phyloP scores from a whole-genome alignment of 64 coral and sea anemone genomes.

The Actinia tenebrosa region DNA sequence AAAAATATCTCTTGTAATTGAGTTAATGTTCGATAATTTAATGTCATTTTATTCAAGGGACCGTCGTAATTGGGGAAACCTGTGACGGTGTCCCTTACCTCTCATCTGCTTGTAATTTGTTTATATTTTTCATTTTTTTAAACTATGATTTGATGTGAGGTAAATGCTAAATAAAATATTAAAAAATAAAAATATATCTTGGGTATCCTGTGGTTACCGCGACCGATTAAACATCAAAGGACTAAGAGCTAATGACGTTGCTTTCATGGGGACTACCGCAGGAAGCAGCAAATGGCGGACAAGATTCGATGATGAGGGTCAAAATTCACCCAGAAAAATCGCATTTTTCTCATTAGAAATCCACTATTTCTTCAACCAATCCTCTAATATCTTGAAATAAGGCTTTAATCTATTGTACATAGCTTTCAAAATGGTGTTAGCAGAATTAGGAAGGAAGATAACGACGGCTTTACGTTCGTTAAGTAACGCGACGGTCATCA shows the following conservation, averaged over 20 bases:
- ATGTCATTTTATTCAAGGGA: no score
- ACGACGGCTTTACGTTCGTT: slow-evolving; percentile 92
- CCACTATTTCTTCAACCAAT: neutral
- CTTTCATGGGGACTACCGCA: slow-evolving; percentile 49
- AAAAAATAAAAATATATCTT: neutral
- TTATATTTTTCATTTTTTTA: no score
- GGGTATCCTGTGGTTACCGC: neutral
- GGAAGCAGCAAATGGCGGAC: slow-evolving; percentile 57
- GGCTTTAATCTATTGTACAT: slow-evolving; percentile 6
- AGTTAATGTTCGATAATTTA: no score
- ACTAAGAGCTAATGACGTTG: slow-evolving; percentile 80
- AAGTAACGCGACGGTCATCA: slow-evolving; percentile 97
- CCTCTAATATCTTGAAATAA: neutral
- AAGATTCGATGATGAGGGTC: neutral
- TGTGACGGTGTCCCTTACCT: no score
- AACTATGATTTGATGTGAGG: no score
- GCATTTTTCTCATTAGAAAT: slow-evolving; percentile 9
- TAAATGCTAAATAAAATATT: no score
- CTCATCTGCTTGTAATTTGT: no score
- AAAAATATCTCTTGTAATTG: no score
- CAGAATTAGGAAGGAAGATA: slow-evolving; percentile 97
- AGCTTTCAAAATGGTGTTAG: slow-evolving; percentile 87
- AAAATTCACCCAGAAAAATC: neutral
- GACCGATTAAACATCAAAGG: neutral
- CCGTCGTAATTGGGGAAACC: no score